These are phyloP conservation scores for Pogonomyrmex barbatus DNA, from an alignment of 1,140 invertebrate species.

Conservation along the genomic window DNA sequence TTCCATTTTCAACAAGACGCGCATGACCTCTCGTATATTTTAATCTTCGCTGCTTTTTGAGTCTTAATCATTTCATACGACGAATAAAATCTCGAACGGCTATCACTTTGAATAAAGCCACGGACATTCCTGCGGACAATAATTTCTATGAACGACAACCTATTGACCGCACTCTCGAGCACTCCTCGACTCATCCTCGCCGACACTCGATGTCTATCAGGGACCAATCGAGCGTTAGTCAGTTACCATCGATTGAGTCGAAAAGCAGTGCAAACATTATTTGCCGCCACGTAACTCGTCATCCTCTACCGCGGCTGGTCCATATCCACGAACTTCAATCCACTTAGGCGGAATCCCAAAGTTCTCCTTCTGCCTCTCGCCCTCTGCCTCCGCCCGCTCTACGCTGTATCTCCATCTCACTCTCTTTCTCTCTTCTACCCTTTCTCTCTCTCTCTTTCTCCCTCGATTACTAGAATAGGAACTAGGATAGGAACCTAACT, in stretches of 20 bases:
- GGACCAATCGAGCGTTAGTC: conserved; percentile 71
- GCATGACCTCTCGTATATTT: conserved; percentile 41
- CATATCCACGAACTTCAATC: conserved; percentile 81
- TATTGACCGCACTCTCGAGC: conserved; percentile 43
- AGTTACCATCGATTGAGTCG: conserved; percentile 72
- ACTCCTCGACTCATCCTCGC: conserved; percentile 48
- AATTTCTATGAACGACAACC: conserved; percentile 58
- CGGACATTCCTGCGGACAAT: conserved; percentile 45
- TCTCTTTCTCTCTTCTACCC: not conserved
- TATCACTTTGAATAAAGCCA: conserved; percentile 39
- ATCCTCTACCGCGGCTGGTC: conserved; percentile 65
- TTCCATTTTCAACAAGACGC: conserved; percentile 16
- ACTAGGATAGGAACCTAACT: conserved; percentile 81
- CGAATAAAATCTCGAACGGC: conserved; percentile 31
- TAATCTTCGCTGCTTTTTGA: conserved; percentile 24
- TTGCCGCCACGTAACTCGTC: conserved; percentile 73
- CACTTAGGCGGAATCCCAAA: conserved; percentile 83
- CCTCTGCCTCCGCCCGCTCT: conserved; percentile 23
- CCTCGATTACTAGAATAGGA: conserved; percentile 80
- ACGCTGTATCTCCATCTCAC: conserved; percentile 9
- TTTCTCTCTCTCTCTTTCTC: conserved; percentile 12
- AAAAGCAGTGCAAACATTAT: conserved; percentile 76
- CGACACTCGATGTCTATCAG: conserved; percentile 62
- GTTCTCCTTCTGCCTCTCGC: conserved; percentile 73
- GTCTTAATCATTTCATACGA: conserved; percentile 31